Evolutionary conservation across 2,888 invertebrate genomes (phyloP).

Genomic region (Heliconius aoede): DNA sequence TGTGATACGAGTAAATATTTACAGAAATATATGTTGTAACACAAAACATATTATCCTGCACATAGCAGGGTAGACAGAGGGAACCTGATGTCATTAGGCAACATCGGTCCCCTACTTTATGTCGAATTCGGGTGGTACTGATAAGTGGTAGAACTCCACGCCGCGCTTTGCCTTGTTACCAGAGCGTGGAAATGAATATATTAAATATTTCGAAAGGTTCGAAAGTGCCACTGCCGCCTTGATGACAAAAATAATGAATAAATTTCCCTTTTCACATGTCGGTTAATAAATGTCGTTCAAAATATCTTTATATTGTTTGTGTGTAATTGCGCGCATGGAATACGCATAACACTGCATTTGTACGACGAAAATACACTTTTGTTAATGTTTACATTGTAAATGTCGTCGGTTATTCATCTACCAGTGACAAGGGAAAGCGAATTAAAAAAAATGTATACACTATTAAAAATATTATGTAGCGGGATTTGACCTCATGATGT

Average conservation of each 20-base stretch:
- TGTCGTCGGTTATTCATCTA: constrained; percentile 13
- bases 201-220: too few species aligned
- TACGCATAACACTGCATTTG: constrained; percentile 37
- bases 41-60: background rate
- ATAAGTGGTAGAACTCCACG: too few species aligned
- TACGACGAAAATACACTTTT: constrained; percentile 44
- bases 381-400: constrained; percentile 44
- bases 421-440: constrained; percentile 17
- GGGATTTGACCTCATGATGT: too few species aligned
- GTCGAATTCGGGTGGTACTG: too few species aligned
- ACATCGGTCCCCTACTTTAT: too few species aligned
- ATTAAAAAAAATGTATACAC: background rate
- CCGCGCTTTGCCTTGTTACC: too few species aligned
- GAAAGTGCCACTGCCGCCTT: too few species aligned
- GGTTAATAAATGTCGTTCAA: constrained; percentile 16
- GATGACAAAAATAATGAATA: background rate
- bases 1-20: background rate
- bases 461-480: background rate
- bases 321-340: constrained; percentile 20
- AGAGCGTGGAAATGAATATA: too few species aligned
- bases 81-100: background rate
- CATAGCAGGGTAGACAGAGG: background rate
- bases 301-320: constrained; percentile 12
- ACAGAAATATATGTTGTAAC: background rate
- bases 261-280: background rate